A percentile compares a stretch with the other conserved stretches of the same genome.
Conservation (phyloP, 1,140 invertebrate genomes). For the Heliconius melpomene region DNA sequence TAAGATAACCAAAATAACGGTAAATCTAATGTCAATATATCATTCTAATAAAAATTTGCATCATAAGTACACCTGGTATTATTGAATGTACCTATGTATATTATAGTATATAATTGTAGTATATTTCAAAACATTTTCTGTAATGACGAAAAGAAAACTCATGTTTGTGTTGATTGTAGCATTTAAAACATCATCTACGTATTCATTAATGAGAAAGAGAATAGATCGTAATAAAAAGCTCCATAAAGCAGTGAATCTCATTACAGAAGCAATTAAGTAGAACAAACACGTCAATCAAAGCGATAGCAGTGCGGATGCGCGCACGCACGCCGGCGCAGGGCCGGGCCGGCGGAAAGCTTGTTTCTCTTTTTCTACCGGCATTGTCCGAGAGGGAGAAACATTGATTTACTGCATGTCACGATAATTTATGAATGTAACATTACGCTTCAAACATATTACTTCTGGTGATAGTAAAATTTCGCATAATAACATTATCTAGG, state of each 20-base stretch:
- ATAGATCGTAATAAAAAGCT: slow-evolving; percentile 44
- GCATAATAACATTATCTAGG: slow-evolving; percentile 42
- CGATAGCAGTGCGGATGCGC: slow-evolving; percentile 49
- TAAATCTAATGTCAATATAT: background rate
- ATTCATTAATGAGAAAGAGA: slow-evolving; percentile 35
- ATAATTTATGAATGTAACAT: slow-evolving; percentile 44
- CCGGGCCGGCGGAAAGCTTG: slow-evolving; percentile 51
- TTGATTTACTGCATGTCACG: slow-evolving; percentile 49
- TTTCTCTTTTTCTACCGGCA: slow-evolving; percentile 56
- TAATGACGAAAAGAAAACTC: background rate
- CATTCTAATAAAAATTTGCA: slow-evolving; percentile 4
- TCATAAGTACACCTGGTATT: background rate
- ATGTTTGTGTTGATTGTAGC: background rate
- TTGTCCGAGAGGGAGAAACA: slow-evolving; percentile 38
- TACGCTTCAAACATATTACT: slow-evolving; percentile 17
- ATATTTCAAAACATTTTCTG: background rate
- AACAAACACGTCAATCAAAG: slow-evolving; percentile 61
- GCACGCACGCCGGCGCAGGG: slow-evolving; percentile 34
- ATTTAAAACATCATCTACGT: slow-evolving; percentile 16
- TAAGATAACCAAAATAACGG: background rate
- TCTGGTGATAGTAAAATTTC: slow-evolving; percentile 39
- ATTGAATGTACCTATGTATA: background rate
- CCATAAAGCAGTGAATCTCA: slow-evolving; percentile 50
- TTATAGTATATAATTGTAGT: background rate
- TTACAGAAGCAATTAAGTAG: slow-evolving; percentile 58